Base-by-base conservation (phyloP, 2,113 vertebrate genomes). In the Ranitomeya imitator region DNA sequence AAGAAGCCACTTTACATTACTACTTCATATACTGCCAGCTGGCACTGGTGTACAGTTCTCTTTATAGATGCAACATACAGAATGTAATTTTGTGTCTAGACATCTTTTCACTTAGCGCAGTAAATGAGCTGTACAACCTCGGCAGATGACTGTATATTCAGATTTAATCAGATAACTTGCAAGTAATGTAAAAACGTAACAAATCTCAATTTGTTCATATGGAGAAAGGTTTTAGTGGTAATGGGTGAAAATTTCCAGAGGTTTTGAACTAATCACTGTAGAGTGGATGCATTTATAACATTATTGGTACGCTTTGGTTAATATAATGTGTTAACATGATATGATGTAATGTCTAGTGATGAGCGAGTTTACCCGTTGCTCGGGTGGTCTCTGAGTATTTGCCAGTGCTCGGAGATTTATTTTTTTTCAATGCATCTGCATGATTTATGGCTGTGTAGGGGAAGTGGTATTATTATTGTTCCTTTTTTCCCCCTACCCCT, bases 11-110 rank as follows among this genome's bases (percentile, higher is more conserved):
- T 76, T 76, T 76, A 76, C 73, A 76, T 51, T 76, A 21, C 73
- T 76, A 10, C 73, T 76, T 31, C 73, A 16, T 52, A 51, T 51
- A 45, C 73, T 76, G 73, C 73, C 73, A 76, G 73, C 73, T 76
- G 73, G 73, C 73, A 76, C 37, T 51, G 73, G 5, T 18, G 51
- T 76, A 76, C 7, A 52, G 73, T 52, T 76, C 73, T 76, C 52
- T 76, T 76, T 76, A 52, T 76, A 52, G 73, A 76, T 52, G 73
- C 73, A 76, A 76, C 73, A 76, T 76, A 76, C 45, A 51, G 45
- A 71, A 74, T 51, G 71, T 76, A 18, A 76, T 76, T 76, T 76
- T 76, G 73, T 76, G 73, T 76, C 73, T 76, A 76, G 73, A 76
- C 73, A 52, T 76, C 73, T 52, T 76, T 76, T 52, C 73, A 52